These are phyloP conservation scores for Lagria hirta DNA, from an alignment of 2,888 invertebrate genomes.

Conservation along the genomic window DNA sequence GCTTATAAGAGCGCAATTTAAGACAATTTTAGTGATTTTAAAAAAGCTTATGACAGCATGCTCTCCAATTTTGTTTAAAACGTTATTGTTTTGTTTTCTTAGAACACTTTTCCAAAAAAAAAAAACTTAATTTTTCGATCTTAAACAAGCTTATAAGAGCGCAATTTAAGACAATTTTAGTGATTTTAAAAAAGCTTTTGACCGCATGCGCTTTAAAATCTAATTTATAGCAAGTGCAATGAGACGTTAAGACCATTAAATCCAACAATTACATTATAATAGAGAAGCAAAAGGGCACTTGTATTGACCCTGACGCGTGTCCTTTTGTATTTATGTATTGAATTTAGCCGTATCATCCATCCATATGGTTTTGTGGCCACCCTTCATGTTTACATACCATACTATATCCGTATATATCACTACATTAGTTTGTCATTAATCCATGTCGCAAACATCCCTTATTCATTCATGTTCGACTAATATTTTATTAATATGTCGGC, in stretches of 20 bases:
- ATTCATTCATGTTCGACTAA: slow-evolving; percentile 30
- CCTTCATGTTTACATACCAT: slow-evolving; percentile 48
- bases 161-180: too few relatives aligned
- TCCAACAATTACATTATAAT: slow-evolving; percentile 47
- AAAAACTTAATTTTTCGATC: too few relatives aligned
- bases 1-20: too few relatives aligned
- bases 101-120: too few relatives aligned
- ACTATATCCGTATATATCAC: slow-evolving; percentile 43
- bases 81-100: too few relatives aligned
- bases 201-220: too few relatives aligned
- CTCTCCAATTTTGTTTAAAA: too few relatives aligned
- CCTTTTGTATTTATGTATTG: slow-evolving; percentile 34
- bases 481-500: slow-evolving; percentile 38
- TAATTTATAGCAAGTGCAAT: slow-evolving; percentile 41
- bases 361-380: slow-evolving; percentile 39
- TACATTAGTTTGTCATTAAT: slow-evolving; percentile 49
- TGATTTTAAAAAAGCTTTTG: too few relatives aligned
- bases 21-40: too few relatives aligned
- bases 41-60: too few relatives aligned
- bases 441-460: slow-evolving; percentile 39
- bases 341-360: slow-evolving; percentile 29
- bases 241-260: slow-evolving; percentile 46
- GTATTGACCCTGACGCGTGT: slow-evolving; percentile 45
- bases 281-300: slow-evolving; percentile 41
- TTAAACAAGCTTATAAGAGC: too few relatives aligned